Evolutionary conservation across 2,113 vertebrate species (phyloP).

Genomic region (Otis tarda): DNA sequence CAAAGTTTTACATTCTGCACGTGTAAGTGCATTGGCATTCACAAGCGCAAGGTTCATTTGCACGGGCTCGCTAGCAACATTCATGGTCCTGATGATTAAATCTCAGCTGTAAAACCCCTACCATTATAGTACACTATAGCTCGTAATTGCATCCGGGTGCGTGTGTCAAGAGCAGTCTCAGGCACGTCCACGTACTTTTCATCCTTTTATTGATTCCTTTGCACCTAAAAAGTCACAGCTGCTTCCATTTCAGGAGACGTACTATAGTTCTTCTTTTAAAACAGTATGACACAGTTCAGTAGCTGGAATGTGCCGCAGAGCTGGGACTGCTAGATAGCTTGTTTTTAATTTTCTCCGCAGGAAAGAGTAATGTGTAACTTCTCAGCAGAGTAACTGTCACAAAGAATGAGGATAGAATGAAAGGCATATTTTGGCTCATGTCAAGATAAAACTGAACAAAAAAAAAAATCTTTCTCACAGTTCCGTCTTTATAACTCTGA

Average conservation of each 20-base stretch:
- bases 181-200: slow-evolving; percentile 10
- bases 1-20: background rate
- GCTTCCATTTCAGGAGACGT: slow-evolving; percentile 54
- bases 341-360: slow-evolving; percentile 70
- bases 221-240: slow-evolving; percentile 64
- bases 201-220: slow-evolving; percentile 55
- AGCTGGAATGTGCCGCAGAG: slow-evolving; percentile 55
- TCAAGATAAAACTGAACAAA: slow-evolving; percentile 56
- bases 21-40: background rate
- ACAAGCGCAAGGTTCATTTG: background rate
- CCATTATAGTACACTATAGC: background rate
- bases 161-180: background rate
- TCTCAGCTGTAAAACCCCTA: background rate
- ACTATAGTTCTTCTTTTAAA: slow-evolving; percentile 60
- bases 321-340: slow-evolving; percentile 58
- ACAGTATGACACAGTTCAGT: slow-evolving; percentile 62
- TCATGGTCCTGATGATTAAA: background rate
- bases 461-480: background rate
- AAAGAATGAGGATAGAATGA: slow-evolving; percentile 47
- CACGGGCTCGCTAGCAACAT: background rate
- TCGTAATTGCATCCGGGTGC: background rate
- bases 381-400: slow-evolving; percentile 57
- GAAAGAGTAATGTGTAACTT: slow-evolving; percentile 65
- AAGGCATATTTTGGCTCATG: slow-evolving; percentile 58
- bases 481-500: slow-evolving; percentile 34